Evolutionary conservation across 2,113 vertebrate genomes (phyloP), one percentile per base, ranked within the genome.

Genomic region (Macquaria australasica): DNA sequence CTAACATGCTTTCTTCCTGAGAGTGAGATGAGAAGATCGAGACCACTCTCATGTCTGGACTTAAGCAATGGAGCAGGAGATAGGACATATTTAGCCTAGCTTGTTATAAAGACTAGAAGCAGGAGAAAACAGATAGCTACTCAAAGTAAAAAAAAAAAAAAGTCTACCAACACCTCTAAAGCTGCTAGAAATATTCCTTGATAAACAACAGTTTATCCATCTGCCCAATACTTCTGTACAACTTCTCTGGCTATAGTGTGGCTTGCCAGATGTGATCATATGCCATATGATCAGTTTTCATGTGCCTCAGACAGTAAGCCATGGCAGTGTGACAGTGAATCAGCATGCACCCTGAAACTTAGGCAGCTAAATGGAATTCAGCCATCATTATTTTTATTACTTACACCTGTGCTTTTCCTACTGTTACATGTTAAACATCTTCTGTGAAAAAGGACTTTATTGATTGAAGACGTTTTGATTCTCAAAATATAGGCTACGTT

Each of bases 311-410:
- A 34, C 15, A 8, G 59, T 62, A 34, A 62, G 31, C 28, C 16
- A 15, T 34, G 28, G 31, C 25, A 16, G 58, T 31, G 59, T 58
- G 48, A 53, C n/a, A 28, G 56, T 59, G 11, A 62, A 15, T 15
- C 59, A 34, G 39, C 37, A 31, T 25, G 37, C 12, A 50, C 25
- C 8, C 10, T 79, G 16, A 62, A 55, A 55, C 37, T 31, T 5
- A 55, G 15, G 16, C 15, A 53, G 48, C 53, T 79, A 37, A 87
- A 79, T 75, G 31, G 28, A 67, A 41, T 59, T 48, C n/a, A 60
- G 59, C n/a, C 25, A 71, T 84, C 43, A 76, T 60, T 41, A 16
- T 20, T 56, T 50, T 45, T 16, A 66, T 66, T 28, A 66, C 59
- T 25, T 63, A 79, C 51, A 64, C 14, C 28, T 9, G 6, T 11